Evolutionary conservation across 2,888 invertebrate species (phyloP), one percentile per base, ranked within the genome.

Genomic region (Andrena bicolor): DNA sequence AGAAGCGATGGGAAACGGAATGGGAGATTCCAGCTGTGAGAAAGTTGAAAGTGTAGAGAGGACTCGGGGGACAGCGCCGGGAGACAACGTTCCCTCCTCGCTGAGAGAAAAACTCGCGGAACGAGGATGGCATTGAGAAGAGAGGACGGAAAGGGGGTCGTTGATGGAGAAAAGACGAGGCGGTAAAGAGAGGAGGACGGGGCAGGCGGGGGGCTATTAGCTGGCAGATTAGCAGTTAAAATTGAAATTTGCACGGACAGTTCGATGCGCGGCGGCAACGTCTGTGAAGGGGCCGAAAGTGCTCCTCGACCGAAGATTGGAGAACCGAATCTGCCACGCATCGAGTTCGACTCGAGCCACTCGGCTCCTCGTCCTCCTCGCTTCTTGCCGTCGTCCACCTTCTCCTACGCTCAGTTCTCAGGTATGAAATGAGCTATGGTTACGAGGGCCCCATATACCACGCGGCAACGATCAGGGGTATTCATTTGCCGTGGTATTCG

Each of bases 261-360:
- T 93, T 92, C 92, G 93, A 91, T 92, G 92, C 91, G 90, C 91
- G 95, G 95, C 94, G 95, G 93, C 94, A 95, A 13, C 94, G 0
- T 95, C 95, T 10, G 56, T 56, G 95, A 95, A 90, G 90, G 86
- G 88, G 56, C 69, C 78, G 77, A 85, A 86, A 82, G 80, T 78
- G 85, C 64, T 84, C 77, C 68, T 68, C 73, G 51, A 60, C 53
- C 83, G 89, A 86, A 91, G 92, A 93, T 93, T 92, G 92, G 88
- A 92, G 92, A 92, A 91, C 91, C 92, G 86, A 93, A 93, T 93
- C 92, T 92, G 91, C 91, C 91, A 93, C 93, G 92, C 93, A 92
- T 92, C 88, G 91, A 87, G 70, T 89, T 90, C 89, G 84, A 90
- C 89, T 56, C 56, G 82, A 85, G 86, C 48, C 77, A 63, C 63